Evolutionary conservation across 2,797 vertebrate species (phyloP), one percentile per base, ranked within the genome.

Genomic region (Hemibagrus guttatus): DNA sequence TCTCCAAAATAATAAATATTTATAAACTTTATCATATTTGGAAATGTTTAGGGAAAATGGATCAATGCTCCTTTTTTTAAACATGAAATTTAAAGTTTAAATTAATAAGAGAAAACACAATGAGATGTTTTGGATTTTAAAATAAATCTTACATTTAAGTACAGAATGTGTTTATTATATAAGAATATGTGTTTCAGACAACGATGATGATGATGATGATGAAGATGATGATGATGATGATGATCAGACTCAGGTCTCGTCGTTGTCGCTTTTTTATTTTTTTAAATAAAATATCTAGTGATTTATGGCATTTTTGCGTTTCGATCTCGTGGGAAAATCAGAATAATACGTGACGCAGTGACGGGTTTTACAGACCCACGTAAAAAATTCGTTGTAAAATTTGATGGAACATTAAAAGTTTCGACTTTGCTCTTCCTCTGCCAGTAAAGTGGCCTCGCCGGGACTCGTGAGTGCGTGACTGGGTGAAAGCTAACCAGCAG

Each of bases 361-460:
- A 39, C 3, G 4, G 1, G 14, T 59, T 79, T 79, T 79, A 79
- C 28, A 39, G 31, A 19, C 4, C 54, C 6, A 12, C 4, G 2
- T 31, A 64, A 64, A 28, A 64, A 64, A 28, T 19, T 28, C 16
- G 6, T 28, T 16, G 17, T 76, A 76, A 76, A 56, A 76, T 9
- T 3, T 21, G 23, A 59, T 8, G 6, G 39, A 59, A 42, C 56
- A 26, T 61, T 80, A 42, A 80, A 61, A 61, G 1, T 6, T 39
- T 61, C 14, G 56, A 80, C 78, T 80, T 59, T 80, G 58, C 26
- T 80, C 78, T 61, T 80, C 54, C 54, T 59, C 21, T 59, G 26
- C 26, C 56, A 59, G 78, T 61, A 54, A 61, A 61, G 42, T 39
- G 4, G 0, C 28, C 21, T 19, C 5, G 4, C 17, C 52, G 74